Conservation (phyloP, 2,113 vertebrate genomes). For the Tragelaphus strepsiceros region DNA sequence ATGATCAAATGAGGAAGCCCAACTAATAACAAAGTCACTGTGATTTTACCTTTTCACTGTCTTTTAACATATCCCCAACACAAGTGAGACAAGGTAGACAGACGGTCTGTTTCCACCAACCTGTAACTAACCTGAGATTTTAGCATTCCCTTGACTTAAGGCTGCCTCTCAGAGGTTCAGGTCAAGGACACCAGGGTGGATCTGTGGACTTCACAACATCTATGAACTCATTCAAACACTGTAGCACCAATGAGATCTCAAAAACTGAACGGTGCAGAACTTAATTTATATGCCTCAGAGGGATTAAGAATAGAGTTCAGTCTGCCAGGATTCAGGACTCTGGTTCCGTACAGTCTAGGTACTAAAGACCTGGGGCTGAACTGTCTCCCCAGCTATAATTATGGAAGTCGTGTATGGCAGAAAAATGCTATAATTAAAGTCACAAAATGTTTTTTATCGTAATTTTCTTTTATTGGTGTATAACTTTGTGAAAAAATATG, state of each 20-base stretch:
- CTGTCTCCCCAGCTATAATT: not conserved
- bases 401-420: not conserved
- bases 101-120: not conserved
- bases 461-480: slow-evolving; percentile 42
- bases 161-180: not conserved
- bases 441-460: slow-evolving; percentile 38
- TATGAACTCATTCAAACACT: not conserved
- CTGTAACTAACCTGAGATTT: not conserved
- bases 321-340: not conserved
- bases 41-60: not conserved
- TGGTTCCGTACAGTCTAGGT: slow-evolving; percentile 40
- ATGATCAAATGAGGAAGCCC: not conserved
- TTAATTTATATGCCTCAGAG: slow-evolving; percentile 21
- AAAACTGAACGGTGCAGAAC: not conserved
- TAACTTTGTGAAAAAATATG: slow-evolving; percentile 17
- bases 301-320: not conserved
- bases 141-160: not conserved
- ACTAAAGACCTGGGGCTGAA: slow-evolving; percentile 6
- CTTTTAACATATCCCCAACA: not conserved
- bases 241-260: not conserved
- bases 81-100: not conserved
- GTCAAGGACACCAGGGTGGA: not conserved
- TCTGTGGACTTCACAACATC: not conserved
- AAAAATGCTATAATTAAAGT: slow-evolving; percentile 48
- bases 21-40: not conserved